Percentiles rank a stretch among this genome's conserved stretches.
Conservation (phyloP, 2,888 invertebrate genomes). For the Ischnus inquisitorius region DNA sequence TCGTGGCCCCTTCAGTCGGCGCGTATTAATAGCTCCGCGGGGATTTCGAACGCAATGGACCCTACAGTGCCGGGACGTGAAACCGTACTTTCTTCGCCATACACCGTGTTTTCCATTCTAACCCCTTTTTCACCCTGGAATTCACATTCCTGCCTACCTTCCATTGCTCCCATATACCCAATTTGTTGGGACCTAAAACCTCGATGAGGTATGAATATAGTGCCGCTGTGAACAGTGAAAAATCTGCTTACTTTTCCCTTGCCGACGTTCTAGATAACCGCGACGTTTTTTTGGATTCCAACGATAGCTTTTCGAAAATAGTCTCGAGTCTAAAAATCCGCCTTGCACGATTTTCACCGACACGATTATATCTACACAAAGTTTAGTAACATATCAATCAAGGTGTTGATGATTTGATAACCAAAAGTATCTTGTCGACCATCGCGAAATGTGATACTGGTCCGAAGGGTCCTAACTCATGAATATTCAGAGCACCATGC, state of each 20-base stretch:
- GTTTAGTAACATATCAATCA: conserved; percentile 32
- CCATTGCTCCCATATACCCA: conserved; percentile 43
- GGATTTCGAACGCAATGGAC: conserved; percentile 78
- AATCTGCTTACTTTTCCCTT: conserved; percentile 4
- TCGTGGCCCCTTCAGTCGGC: conserved; percentile 39
- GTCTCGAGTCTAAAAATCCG: too few species aligned
- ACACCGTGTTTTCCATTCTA: conserved; percentile 36
- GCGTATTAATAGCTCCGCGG: conserved; percentile 74
- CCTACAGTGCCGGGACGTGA: conserved; percentile 30
- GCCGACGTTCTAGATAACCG: too few species aligned
- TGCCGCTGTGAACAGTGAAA: conserved; percentile 10
- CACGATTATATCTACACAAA: background rate
- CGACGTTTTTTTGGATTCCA: too few species aligned
- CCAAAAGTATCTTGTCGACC: background rate
- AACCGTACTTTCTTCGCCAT: conserved; percentile 7
- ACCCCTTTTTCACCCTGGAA: conserved; percentile 59
- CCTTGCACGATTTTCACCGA: background rate
- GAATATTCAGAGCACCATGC: conserved; percentile 76
- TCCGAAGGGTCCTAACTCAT: conserved; percentile 70
- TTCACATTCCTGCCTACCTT: conserved; percentile 65
- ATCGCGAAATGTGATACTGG: conserved; percentile 58
- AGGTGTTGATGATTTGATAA: conserved; percentile 55
- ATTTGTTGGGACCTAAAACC: conserved; percentile 65
- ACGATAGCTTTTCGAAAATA: too few species aligned
- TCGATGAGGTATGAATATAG: conserved; percentile 30